Base-by-base conservation (phyloP, 1,140 invertebrate genomes). In the Aphis gossypii region DNA sequence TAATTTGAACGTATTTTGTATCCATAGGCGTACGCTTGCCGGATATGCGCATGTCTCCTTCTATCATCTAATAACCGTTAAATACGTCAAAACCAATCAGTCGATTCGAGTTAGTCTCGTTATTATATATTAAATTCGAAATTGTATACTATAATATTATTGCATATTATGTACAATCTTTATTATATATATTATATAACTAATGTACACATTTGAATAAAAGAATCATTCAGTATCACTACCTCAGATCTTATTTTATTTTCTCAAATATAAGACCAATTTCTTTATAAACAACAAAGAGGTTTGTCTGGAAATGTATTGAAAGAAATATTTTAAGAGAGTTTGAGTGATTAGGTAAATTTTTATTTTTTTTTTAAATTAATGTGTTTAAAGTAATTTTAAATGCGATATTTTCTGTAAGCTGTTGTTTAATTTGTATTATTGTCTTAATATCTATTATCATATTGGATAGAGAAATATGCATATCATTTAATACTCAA, bases 401-500 rank as follows among this genome's bases (percentile, higher is more conserved):
- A 6, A 8, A 14, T 88, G 86, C 35, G 46, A 88, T 14, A 51
- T 51, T 18, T 51, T 18, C n/a, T 60, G 54, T 56, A 11, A 51
- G 30, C 46, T 60, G 35, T 56, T 25, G 88, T 90, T 90, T 90
- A 60, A 23, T 44, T 90, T 1, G 51, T 25, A 44, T 44, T 44
- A 54, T 60, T 41, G n/a, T 25, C 21, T 60, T 90, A 11, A 44
- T 41, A 44, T 60, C 38, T 90, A 21, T 21, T 7, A 90, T 25
- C 14, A 0, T 44, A 14, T 60, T 90, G 38, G 54, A 90, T 54
- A 90, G 88, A 23, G 48, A 20, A 89, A 89, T 8, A 38, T 1
- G 88, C 88, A 89, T 89, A 56, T 89, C 35, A 56, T 56, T 89
- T 51, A n/a, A 25, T 60, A 30, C 60, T 35, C 8, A 60, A 90